Evolutionary conservation across 2,113 vertebrate genomes (phyloP).

Genomic region (Carassius carassius): DNA sequence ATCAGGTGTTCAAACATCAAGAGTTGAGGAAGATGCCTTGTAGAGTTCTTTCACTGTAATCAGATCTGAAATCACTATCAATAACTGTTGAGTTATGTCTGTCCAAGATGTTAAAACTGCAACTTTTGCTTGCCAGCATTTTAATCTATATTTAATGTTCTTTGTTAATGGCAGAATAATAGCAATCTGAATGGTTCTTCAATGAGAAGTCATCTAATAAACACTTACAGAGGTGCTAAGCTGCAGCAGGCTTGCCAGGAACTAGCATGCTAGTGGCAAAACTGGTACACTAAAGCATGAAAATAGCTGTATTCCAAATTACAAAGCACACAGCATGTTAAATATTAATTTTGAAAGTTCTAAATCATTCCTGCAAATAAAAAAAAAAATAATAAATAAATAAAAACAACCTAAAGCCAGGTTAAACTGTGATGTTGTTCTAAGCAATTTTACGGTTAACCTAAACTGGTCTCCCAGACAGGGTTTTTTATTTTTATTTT

Average conservation of each 20-base stretch:
- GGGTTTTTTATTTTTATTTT: neutral
- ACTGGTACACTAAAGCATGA: neutral
- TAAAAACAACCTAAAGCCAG: neutral
- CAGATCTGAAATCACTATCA: neutral
- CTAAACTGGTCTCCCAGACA: neutral
- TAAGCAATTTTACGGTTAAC: neutral
- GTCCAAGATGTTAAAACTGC: neutral
- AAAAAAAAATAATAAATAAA: neutral
- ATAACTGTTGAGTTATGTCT: neutral
- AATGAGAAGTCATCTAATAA: neutral
- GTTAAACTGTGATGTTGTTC: neutral
- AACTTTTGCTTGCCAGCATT: neutral
- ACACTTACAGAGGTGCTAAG: neutral
- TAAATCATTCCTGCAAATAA: neutral
- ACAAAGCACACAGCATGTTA: neutral
- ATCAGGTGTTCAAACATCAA: slow-evolving; percentile 41
- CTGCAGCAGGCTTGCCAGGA: neutral
- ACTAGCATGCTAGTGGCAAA: neutral
- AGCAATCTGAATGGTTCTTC: neutral
- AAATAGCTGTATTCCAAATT: neutral
- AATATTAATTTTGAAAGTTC: neutral
- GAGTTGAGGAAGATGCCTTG: neutral
- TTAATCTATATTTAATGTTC: neutral
- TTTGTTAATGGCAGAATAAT: neutral
- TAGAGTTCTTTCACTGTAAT: neutral